These are phyloP conservation scores for Himalopsyche tibetana DNA, from an alignment of 2,888 invertebrate genomes.

Conservation along the genomic window DNA sequence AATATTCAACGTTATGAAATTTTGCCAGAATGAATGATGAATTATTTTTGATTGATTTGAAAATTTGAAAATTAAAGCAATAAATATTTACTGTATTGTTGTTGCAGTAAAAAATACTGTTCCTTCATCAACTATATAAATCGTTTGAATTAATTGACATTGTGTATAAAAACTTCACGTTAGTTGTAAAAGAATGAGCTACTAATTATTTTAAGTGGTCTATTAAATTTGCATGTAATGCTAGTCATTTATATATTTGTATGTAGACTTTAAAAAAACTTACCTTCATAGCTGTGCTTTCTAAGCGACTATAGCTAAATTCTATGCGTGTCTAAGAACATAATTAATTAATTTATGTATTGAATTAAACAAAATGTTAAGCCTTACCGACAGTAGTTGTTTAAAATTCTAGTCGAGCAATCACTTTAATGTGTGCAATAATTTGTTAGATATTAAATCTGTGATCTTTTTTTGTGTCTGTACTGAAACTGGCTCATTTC, in stretches of 20 bases:
- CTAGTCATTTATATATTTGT: conserved; percentile 40
- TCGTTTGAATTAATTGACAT: not conserved
- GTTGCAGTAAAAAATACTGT: too few species aligned
- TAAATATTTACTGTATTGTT: too few species aligned
- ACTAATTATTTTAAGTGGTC: not conserved
- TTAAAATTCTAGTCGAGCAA: not conserved
- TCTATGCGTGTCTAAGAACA: not conserved
- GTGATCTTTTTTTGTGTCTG: conserved; percentile 32
- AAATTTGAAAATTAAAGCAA: too few species aligned
- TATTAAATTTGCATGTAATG: conserved; percentile 32
- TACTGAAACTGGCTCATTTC: not conserved
- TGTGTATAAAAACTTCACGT: not conserved
- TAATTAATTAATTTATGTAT: conserved; percentile 24
- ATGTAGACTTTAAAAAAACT: not conserved
- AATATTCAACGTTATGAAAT: too few species aligned
- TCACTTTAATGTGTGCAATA: conserved; percentile 32
- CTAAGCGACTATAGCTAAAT: not conserved
- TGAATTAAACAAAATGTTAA: not conserved
- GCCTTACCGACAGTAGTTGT: not conserved
- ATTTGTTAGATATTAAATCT: conserved; percentile 2
- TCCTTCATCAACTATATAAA: too few species aligned
- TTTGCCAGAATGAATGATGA: too few species aligned
- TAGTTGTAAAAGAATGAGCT: conserved; percentile 7
- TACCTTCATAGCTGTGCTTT: conserved; percentile 16
- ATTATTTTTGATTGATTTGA: too few species aligned